These are phyloP conservation scores for Tetanocera ferruginea DNA, from an alignment of 2,888 invertebrate species.

Conservation along the genomic window DNA sequence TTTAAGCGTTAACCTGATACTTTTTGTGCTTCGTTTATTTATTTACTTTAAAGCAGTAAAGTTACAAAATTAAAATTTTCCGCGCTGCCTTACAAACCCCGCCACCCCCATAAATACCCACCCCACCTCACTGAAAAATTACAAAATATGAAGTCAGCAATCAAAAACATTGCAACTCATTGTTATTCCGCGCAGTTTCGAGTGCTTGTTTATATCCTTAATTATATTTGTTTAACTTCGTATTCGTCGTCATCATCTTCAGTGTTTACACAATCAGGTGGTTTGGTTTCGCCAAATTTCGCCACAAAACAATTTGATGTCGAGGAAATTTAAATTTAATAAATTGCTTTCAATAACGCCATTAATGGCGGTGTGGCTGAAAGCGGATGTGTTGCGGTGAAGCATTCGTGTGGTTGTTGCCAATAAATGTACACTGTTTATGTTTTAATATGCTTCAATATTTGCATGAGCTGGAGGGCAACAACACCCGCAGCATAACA, in stretches of 20 bases:
- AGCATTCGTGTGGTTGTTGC: neutral
- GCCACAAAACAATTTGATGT: neutral
- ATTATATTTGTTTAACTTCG: conserved; percentile 19
- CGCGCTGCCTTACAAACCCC: no score
- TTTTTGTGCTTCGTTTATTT: neutral
- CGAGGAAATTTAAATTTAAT: conserved; percentile 1
- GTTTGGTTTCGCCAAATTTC: neutral
- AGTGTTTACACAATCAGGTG: neutral
- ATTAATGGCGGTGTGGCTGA: neutral
- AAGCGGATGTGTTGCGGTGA: neutral
- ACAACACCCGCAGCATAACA: neutral
- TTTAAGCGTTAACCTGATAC: neutral
- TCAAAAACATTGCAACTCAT: conserved; percentile 17
- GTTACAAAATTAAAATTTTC: no score
- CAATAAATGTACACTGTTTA: neutral
- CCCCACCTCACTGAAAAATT: no score
- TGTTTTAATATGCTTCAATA: no score
- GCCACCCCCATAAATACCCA: no score
- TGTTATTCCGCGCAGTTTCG: conserved; percentile 9
- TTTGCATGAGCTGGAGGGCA: neutral
- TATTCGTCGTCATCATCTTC: neutral
- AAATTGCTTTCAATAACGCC: conserved; percentile 7
- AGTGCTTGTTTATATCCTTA: conserved; percentile 21
- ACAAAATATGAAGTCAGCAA: neutral
- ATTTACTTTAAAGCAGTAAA: neutral